phyloP scores from a whole-genome alignment of 1,140 invertebrate species.

The Melipona quadrifasciata region DNA sequence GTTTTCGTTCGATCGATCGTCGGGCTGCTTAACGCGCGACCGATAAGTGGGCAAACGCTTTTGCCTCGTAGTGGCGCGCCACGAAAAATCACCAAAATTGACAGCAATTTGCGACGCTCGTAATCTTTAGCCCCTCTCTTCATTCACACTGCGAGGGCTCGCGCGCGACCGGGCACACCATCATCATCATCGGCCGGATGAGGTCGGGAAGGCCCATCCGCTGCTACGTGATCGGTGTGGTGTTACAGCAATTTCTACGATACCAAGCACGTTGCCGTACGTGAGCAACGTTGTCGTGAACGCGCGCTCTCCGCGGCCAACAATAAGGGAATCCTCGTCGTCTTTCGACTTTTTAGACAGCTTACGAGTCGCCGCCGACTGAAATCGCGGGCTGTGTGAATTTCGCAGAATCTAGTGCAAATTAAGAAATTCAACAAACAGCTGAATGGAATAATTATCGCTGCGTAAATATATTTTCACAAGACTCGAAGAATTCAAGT shows the following conservation, averaged over 20 bases:
- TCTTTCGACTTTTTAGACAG: not conserved
- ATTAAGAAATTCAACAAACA: too few relatives aligned
- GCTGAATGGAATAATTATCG: too few relatives aligned
- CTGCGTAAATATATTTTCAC: too few relatives aligned
- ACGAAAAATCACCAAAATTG: slow-evolving; percentile 65
- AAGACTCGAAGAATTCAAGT: too few relatives aligned
- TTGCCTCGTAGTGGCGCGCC: not conserved
- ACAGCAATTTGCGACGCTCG: slow-evolving; percentile 66
- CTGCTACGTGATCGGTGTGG: slow-evolving; percentile 66
- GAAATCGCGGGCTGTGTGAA: not conserved
- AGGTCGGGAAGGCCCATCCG: slow-evolving; percentile 62
- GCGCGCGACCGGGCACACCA: slow-evolving; percentile 36
- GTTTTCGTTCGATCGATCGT: slow-evolving; percentile 20
- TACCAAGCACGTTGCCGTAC: slow-evolving; percentile 65
- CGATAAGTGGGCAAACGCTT: slow-evolving; percentile 30
- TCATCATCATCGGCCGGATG: slow-evolving; percentile 62
- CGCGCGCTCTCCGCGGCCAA: slow-evolving; percentile 33
- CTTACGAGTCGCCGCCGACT: not conserved
- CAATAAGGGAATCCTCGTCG: slow-evolving; percentile 56
- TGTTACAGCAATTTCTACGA: slow-evolving; percentile 71
- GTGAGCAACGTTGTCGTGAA: slow-evolving; percentile 65
- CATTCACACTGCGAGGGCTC: slow-evolving; percentile 55
- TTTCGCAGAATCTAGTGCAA: not conserved
- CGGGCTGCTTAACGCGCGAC: not conserved
- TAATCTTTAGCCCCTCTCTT: slow-evolving; percentile 60